phyloP scores from a whole-genome alignment of 2,888 invertebrate species.

The Aelia acuminata region DNA sequence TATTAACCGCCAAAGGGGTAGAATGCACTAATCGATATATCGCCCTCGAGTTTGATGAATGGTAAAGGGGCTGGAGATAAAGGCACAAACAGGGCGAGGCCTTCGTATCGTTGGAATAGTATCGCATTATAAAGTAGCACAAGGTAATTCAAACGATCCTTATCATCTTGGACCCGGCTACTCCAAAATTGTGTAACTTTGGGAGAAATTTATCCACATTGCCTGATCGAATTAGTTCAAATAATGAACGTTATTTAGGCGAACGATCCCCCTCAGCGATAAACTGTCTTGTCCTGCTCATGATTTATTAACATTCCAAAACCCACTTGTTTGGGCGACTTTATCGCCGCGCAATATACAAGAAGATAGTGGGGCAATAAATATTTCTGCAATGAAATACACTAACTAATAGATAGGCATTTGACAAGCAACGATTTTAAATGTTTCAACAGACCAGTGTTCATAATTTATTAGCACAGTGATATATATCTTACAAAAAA shows the following conservation, averaged over 20 bases:
- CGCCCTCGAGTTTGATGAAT: neutral
- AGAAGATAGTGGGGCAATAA: too few species aligned
- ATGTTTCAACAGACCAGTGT: too few species aligned
- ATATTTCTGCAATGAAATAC: too few species aligned
- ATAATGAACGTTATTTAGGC: conserved; percentile 9
- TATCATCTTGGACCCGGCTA: neutral
- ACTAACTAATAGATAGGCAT: too few species aligned
- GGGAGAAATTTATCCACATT: conserved; percentile 7
- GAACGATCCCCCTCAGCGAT: neutral
- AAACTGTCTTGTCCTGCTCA: neutral
- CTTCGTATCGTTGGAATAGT: neutral
- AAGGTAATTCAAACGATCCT: conserved; percentile 8
- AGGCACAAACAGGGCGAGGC: neutral
- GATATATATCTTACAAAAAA: too few species aligned
- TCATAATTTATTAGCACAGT: too few species aligned
- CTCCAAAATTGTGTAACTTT: conserved; percentile 19
- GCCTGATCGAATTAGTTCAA: neutral
- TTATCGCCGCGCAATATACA: neutral
- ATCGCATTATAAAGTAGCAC: conserved; percentile 33
- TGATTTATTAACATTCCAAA: neutral
- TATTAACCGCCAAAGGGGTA: neutral
- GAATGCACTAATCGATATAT: neutral
- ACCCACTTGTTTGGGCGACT: neutral
- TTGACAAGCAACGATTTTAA: too few species aligned
- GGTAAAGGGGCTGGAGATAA: neutral